Percentiles rank a stretch among this genome's conserved stretches.
Evolutionary conservation across 1,140 invertebrate genomes (phyloP).

Genomic region (Protaetia brevitarsis): DNA sequence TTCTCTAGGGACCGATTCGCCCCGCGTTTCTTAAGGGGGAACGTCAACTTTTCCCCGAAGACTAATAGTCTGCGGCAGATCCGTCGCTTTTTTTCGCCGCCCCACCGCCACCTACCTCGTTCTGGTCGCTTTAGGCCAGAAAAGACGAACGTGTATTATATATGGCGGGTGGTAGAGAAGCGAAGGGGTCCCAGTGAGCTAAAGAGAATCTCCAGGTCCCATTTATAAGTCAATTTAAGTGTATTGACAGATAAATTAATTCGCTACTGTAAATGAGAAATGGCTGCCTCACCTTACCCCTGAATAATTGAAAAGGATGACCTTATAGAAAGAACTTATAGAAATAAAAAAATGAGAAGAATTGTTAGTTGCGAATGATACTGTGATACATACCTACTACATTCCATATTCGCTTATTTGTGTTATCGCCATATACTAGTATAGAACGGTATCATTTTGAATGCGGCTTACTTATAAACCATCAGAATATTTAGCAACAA

Average conservation of each 20-base stretch:
- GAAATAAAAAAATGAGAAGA: no score
- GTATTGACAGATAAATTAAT: slow-evolving; percentile 10
- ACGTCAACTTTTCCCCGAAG: slow-evolving; percentile 8
- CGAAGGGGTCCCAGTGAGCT: not conserved
- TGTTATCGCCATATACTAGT: no score
- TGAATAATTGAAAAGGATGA: no score
- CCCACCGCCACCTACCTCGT: not conserved
- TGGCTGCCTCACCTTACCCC: no score
- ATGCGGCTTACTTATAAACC: no score
- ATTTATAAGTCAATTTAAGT: slow-evolving; percentile 11
- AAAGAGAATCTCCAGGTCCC: not conserved
- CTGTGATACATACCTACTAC: no score
- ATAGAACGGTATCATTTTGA: no score
- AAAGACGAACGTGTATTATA: slow-evolving; percentile 1
- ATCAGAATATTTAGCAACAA: no score
- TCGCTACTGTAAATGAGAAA: no score
- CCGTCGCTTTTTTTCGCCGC: not conserved
- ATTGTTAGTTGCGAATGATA: no score
- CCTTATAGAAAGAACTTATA: no score
- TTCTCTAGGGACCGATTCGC: not conserved
- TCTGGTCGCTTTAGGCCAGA: not conserved
- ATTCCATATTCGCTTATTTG: no score
- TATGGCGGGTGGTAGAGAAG: not conserved
- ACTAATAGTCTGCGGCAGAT: slow-evolving; percentile 11
- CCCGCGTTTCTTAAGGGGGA: not conserved